Conservation (phyloP, 1,140 invertebrate species). For the Thaumatotibia leucotreta region DNA sequence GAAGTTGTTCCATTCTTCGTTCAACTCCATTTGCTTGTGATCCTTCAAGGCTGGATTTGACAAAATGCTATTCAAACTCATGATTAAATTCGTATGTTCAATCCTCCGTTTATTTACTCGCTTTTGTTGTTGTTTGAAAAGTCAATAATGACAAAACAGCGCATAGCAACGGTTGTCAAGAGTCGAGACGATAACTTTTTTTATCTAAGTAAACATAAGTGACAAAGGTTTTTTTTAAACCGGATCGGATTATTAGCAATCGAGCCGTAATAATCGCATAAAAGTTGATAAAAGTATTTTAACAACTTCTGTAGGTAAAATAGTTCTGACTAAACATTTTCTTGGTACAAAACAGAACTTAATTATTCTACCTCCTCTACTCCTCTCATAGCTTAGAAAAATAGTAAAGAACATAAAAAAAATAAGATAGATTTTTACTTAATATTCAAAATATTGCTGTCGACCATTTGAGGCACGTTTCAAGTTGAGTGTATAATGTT, state of each 20-base stretch:
- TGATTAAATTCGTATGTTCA: slow-evolving; percentile 20
- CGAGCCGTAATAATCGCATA: background rate
- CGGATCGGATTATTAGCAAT: background rate
- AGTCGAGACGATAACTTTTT: slow-evolving; percentile 16
- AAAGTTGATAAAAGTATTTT: background rate
- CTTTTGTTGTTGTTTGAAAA: slow-evolving; percentile 1
- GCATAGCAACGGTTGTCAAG: slow-evolving; percentile 53
- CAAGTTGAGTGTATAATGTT: too few species aligned
- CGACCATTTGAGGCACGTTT: too few species aligned
- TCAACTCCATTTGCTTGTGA: slow-evolving; percentile 37
- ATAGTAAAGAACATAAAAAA: too few species aligned
- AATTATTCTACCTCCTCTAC: too few species aligned
- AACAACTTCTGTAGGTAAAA: too few species aligned
- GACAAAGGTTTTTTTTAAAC: background rate
- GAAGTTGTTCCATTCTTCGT: slow-evolving; percentile 85
- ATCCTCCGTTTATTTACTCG: slow-evolving; percentile 16
- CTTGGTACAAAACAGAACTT: too few species aligned
- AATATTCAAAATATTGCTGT: too few species aligned
- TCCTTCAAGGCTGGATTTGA: slow-evolving; percentile 42
- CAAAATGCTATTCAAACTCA: slow-evolving; percentile 40
- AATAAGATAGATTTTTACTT: too few species aligned
- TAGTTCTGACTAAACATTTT: too few species aligned
- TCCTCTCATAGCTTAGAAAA: too few species aligned
- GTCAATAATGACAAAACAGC: slow-evolving; percentile 42
- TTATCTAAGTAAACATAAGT: background rate